Conservation (phyloP, 2,797 vertebrate species). For the Alca torda region DNA sequence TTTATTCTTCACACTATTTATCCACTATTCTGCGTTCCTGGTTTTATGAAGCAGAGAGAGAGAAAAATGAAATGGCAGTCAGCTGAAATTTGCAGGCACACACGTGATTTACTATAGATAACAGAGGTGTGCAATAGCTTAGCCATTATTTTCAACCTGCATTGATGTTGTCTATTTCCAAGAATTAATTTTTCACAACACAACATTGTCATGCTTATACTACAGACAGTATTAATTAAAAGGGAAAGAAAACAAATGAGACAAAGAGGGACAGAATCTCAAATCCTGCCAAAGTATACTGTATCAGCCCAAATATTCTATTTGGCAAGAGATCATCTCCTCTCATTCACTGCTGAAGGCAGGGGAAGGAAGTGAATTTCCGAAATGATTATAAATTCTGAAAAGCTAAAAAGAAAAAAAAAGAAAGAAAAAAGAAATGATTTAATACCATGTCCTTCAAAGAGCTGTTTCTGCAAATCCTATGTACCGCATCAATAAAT, state of each 20-base stretch:
- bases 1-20: not conserved
- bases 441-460: slow-evolving; percentile 72
- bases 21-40: not conserved
- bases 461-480: slow-evolving; percentile 76
- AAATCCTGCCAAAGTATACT: not conserved
- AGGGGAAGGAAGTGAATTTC: slow-evolving; percentile 11
- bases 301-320: not conserved
- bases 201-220: not conserved
- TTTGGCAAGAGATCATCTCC: not conserved
- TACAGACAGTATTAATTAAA: not conserved
- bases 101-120: not conserved
- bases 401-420: slow-evolving; percentile 49
- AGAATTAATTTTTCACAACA: not conserved
- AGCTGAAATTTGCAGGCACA: not conserved
- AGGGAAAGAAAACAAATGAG: not conserved
- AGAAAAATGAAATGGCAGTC: not conserved
- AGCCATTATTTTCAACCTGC: not conserved
- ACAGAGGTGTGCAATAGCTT: not conserved
- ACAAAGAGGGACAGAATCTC: not conserved
- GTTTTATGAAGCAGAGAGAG: not conserved
- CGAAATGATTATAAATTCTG: slow-evolving; percentile 50
- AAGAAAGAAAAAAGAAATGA: slow-evolving; percentile 55
- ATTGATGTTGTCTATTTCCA: not conserved
- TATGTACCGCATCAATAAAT: slow-evolving; percentile 64
- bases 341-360: not conserved